These are phyloP conservation scores for Wasmannia auropunctata DNA, from an alignment of 1,140 invertebrate species.

Conservation along the genomic window DNA sequence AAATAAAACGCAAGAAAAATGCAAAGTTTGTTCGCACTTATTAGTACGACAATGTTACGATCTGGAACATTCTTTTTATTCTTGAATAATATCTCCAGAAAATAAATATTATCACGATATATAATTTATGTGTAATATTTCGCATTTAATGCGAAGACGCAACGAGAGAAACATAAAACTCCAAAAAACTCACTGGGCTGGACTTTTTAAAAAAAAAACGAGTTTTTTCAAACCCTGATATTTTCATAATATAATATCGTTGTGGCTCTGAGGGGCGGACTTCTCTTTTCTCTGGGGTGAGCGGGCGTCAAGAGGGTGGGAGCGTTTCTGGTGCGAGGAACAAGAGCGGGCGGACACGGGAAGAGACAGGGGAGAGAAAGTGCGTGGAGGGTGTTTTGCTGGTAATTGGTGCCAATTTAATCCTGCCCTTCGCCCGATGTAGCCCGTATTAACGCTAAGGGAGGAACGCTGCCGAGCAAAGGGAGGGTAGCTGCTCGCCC, in stretches of 20 bases:
- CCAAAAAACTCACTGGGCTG: too few species aligned
- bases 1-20: background rate
- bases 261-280: constrained; percentile 69
- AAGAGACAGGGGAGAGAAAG: constrained; percentile 74
- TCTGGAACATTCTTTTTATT: background rate
- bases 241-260: constrained; percentile 82
- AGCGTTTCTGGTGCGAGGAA: constrained; percentile 25
- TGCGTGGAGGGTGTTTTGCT: constrained; percentile 87
- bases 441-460: constrained; percentile 83
- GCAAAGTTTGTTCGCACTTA: background rate
- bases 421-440: constrained; percentile 83
- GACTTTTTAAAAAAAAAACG: too few species aligned
- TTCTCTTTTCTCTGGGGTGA: constrained; percentile 70
- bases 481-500: constrained; percentile 62
- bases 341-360: constrained; percentile 5
- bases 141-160: background rate
- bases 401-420: constrained; percentile 90
- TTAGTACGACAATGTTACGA: background rate
- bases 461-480: constrained; percentile 66
- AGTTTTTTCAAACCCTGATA: constrained; percentile 52
- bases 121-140: background rate
- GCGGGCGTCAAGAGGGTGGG: constrained; percentile 59
- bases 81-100: background rate
- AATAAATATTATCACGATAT: background rate
- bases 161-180: background rate